Base-by-base conservation (phyloP, 1,140 invertebrate genomes). In the Drosophila auraria region DNA sequence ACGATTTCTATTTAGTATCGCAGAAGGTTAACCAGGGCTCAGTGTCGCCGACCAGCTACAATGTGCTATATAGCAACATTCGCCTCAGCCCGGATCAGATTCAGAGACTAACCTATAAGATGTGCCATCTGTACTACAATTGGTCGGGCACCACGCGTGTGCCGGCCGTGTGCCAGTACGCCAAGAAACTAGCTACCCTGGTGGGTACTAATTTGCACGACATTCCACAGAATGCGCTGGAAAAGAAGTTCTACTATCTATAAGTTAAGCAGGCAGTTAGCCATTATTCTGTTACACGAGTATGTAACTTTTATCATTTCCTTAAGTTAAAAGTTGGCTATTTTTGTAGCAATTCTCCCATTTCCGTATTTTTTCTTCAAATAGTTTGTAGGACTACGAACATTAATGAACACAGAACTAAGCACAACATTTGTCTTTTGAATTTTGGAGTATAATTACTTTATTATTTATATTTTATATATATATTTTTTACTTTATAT, bases 81-180 rank as follows among this genome's bases (percentile, higher is more conserved):
- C 93, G 93, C 0, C 92, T 97, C 3, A 84, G 92, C n/a, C 94
- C 96, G 0, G 96, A 97, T 66, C 93, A 95, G 51, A 92, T 97
- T 9, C 97, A 98, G 90, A 90, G 94, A 14, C 77, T 98, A 0
- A 95, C 97, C 0, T 98, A 96, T 83, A 98, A 97, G 92, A 93
- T 98, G 82, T 96, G 95, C 0, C 97, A 98, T 84, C 93, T 97
- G 92, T 98, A 98, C 82, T 98, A 95, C 86, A 98, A 98, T 92
- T 98, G 97, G 96, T 93, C 93, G 23, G 97, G 96, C 5, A 97
- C 97, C 0, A 95, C 98, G 0, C 93, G 96, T 20, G 97, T 98
- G 3, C 97, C 97, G 2, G 97, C 97, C 1, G 97, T 97, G 0
- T 97, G 97, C 73, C 97, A 98, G 87, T 97, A 97, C 83, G 97